Base-by-base conservation (phyloP, 2,797 vertebrate species). In the Malurus leucopterus region DNA sequence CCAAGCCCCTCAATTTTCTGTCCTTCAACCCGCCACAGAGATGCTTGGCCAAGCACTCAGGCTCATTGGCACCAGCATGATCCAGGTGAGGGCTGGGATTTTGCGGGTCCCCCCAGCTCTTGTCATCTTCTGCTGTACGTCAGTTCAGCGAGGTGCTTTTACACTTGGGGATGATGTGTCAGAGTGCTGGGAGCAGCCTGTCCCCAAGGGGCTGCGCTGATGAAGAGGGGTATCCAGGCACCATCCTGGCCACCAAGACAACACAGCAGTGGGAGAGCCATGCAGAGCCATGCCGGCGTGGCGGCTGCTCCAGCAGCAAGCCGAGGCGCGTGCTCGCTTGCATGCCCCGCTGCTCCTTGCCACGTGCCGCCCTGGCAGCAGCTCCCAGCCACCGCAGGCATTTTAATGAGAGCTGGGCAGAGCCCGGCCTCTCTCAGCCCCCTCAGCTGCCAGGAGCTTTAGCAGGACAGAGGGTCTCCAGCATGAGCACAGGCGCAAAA, bases 281-380 rank as follows among this genome's bases (percentile, higher is more conserved):
- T 49, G 70, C 29, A 51, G 51, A 76, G 63, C 83, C 18, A 0
- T 49, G 70, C 81, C 29, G 86, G 86, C 6, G 15, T 18, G 69
- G 76, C 1, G 4, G 54, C 82, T 22, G 58, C 61, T 85, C 53
- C 62, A 40, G 89, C 63, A 18, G 76, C 80, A 72, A 88, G 89
- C 71, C 1, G 47, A 82, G 86, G 44, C 76, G 8, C 24, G 69
- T 89, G 86, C 63, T 65, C 1, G 2, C 82, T 74, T 74, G 83
- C 70, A 57, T 91, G 89, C 76, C 80, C 77, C 0, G 6, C 84
- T 90, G 88, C 90, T 78, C 84, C 86, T 84, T 13, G 64, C 90
- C 90, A 88, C 74, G 84, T 91, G 91, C 93, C 84, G 6, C 43
- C 86, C 91, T 92, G 91, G 90, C 90, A 95, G 92, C 53, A 0